Base-by-base conservation (phyloP, 2,797 vertebrate species). In the Poecile montanus region DNA sequence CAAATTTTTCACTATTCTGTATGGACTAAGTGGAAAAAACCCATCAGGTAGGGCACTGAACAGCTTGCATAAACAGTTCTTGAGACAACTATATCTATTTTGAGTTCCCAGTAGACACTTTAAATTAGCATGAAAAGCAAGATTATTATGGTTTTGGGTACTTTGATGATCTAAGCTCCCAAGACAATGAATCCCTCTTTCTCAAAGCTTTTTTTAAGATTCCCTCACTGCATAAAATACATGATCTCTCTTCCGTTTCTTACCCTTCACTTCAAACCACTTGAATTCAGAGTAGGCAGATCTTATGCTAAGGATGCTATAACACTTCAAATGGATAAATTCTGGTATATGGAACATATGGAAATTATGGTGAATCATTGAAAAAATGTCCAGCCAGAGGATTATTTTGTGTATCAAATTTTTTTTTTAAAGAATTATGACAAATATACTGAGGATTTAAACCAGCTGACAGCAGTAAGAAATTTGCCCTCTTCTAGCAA, bases 111-210 rank as follows among this genome's bases (percentile, higher is more conserved):
- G 11, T 2, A 85, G 74, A n/a, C 32, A 42, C 42, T 76, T 94
- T 58, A 73, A 89, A 91, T 75, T 85, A 60, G 44, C 71, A 79
- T 58, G 29, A 85, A 92, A 89, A 91, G 78, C 44, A 91, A 70
- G 48, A 76, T 89, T 91, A 85, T 79, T 85, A 89, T 1, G 3
- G 34, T 30, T 95, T 91, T 62, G 68, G 54, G 71, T 95, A 81
- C 85, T 95, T 92, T 80, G 85, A 85, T 88, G 89, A 89, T 89
- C 65, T 91, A 92, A 80, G 56, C 73, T 93, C 91, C 65, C 68
- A 93, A 91, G 79, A 76, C 32, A 62, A 45, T 56, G 30, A 67
- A 66, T 85, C 32, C 25, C 36, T 63, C 76, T 85, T 80, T 75
- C 72, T 80, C 36, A 75, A 62, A 85, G 36, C 44, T 88, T 94